Evolutionary conservation across 2,888 invertebrate species (phyloP).

Genomic region (Chaetoderma sp.): DNA sequence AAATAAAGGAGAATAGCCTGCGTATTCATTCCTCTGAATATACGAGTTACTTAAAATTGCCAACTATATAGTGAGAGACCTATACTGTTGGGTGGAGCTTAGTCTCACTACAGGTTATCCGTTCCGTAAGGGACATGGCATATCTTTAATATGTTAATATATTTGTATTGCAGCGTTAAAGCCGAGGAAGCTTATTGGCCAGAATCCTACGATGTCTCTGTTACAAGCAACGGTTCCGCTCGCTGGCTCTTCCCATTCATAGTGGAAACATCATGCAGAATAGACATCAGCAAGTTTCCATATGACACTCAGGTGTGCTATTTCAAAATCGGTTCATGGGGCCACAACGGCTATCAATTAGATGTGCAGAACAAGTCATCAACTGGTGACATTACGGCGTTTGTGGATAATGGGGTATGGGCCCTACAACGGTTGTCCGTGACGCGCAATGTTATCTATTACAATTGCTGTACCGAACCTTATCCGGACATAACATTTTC

Average conservation of each 20-base stretch:
- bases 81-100: too few relatives aligned
- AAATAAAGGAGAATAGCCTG: too few relatives aligned
- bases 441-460: background rate
- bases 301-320: background rate
- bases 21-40: too few relatives aligned
- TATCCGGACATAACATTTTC: constrained; percentile 23
- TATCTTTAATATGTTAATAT: too few relatives aligned
- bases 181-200: background rate
- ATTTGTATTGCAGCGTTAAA: background rate
- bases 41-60: too few relatives aligned
- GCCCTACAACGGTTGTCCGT: background rate
- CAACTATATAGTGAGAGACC: too few relatives aligned
- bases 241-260: background rate
- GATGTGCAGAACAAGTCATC: background rate
- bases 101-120: too few relatives aligned
- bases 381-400: background rate
- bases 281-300: constrained; percentile 2
- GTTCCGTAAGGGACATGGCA: too few relatives aligned
- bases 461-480: constrained; percentile 18
- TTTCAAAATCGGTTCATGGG: background rate
- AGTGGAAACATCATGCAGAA: constrained; percentile 2
- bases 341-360: background rate
- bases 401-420: constrained; percentile 21
- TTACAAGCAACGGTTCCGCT: background rate
- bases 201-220: background rate